Conservation (phyloP, 1,140 invertebrate species). For the Xylocopa sonorina region DNA sequence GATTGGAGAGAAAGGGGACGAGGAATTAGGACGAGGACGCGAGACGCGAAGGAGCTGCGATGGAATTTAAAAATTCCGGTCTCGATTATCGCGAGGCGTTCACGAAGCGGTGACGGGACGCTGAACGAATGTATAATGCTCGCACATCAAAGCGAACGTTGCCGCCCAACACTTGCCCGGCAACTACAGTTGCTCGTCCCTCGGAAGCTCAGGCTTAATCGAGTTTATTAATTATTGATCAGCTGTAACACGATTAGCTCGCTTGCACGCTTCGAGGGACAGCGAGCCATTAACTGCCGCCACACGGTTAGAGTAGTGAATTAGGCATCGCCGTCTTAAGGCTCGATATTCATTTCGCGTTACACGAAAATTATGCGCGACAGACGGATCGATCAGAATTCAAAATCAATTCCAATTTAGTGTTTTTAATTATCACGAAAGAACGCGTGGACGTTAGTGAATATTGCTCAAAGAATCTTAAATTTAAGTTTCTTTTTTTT, state of each 20-base stretch:
- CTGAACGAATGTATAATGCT: slow-evolving; percentile 13
- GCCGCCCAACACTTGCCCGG: neutral
- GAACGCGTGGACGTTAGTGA: too few relatives aligned
- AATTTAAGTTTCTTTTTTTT: too few relatives aligned
- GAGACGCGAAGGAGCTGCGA: too few relatives aligned
- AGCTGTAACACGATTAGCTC: slow-evolving; percentile 25
- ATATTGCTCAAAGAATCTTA: too few relatives aligned
- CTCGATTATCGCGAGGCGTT: neutral
- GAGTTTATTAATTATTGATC: slow-evolving; percentile 47
- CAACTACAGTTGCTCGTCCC: slow-evolving; percentile 4
- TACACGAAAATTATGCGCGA: neutral
- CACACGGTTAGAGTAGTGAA: neutral
- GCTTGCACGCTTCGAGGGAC: slow-evolving; percentile 1
- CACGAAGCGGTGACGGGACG: neutral
- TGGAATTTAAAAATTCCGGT: neutral
- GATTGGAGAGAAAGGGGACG: too few relatives aligned
- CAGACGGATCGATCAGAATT: neutral
- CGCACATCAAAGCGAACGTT: neutral
- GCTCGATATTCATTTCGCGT: slow-evolving; percentile 1
- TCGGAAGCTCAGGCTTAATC: slow-evolving; percentile 22
- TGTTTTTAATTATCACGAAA: too few relatives aligned
- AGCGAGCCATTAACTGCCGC: slow-evolving; percentile 25
- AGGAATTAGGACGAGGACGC: too few relatives aligned
- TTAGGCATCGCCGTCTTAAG: slow-evolving; percentile 20
- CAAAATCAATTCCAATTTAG: too few relatives aligned